Evolutionary conservation across 2,888 invertebrate genomes (phyloP), one percentile per base, ranked within the genome.

Genomic region (Blastobasis lacticolella): DNA sequence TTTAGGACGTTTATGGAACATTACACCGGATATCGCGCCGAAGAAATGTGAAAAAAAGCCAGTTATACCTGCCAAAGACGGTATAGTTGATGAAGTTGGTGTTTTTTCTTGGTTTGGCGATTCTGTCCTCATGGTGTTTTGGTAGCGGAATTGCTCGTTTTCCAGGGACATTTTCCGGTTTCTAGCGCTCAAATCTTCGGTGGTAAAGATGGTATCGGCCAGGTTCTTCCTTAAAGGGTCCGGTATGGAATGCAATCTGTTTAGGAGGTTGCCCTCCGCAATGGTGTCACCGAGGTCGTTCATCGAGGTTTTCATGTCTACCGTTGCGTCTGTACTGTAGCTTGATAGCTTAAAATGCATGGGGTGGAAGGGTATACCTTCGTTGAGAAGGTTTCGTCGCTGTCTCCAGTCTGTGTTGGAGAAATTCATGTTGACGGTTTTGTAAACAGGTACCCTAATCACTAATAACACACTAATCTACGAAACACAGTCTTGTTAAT

Each of bases 141-240:
- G 44, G 43, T 48, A 54, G 10, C 8, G 41, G 23, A 38, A 50
- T 49, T 57, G 48, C 55, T 59, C 53, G 49, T 57, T 42, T 57
- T 46, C 56, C 37, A 54, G 45, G 42, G 54, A 49, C 54, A 56
- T 59, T 37, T 55, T 59, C 51, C 56, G 46, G 51, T 55, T 55
- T 56, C 51, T 52, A 57, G 54, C 63, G 46, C 54, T 58, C 49
- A 57, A 62, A 53, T 57, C 60, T 54, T 67, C 68, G 5, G 61
- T 61, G 0, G 68, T 71, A 42, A 75, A 73, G 8, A 83, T 66
- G 0, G 79, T 72, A 51, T 87, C 87, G 1, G 83, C 87, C 47
- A 87, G 65, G 64, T 85, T 84, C 62, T 84, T 86, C 63, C 75
- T 76, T 50, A 87, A 54, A 4, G 82, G 78, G 61, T 85, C 82